Percentiles rank a stretch among this genome's conserved stretches.
These are phyloP conservation scores for Emydoidea blandingii DNA, from an alignment of 2,797 vertebrate species.

Conservation along the genomic window DNA sequence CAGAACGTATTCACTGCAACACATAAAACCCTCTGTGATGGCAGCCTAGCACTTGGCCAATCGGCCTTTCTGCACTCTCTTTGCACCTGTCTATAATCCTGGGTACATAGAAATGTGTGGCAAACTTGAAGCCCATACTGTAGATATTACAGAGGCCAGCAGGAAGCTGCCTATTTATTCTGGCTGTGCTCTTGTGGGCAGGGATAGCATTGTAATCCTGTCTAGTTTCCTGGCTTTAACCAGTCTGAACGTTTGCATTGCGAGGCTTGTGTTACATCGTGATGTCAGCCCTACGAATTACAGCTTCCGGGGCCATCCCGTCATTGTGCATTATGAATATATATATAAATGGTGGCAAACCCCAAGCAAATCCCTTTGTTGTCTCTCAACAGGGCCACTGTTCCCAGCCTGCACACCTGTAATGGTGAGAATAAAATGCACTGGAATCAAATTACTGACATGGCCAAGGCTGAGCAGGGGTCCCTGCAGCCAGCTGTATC, in stretches of 20 bases:
- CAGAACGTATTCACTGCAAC: background rate
- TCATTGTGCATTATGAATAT: background rate
- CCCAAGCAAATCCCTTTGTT: background rate
- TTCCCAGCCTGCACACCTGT: background rate
- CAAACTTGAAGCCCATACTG: background rate
- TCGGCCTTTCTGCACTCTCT: background rate
- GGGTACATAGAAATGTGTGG: background rate
- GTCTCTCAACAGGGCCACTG: background rate
- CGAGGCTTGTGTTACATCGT: background rate
- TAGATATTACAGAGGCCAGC: background rate
- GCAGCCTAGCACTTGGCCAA: background rate
- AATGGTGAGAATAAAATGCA: background rate
- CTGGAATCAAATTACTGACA: background rate
- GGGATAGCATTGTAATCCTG: background rate
- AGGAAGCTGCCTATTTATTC: background rate
- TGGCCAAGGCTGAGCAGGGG: background rate
- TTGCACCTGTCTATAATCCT: background rate
- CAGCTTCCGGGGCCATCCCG: background rate
- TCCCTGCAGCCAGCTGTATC: background rate
- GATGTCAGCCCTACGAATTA: background rate
- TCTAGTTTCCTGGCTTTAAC: background rate
- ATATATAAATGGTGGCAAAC: background rate
- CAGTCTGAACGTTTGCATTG: background rate
- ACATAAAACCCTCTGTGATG: background rate
- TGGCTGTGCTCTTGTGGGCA: background rate